phyloP scores from a whole-genome alignment of 2,113 vertebrate species.

The Nothocercus nigrocapillus region DNA sequence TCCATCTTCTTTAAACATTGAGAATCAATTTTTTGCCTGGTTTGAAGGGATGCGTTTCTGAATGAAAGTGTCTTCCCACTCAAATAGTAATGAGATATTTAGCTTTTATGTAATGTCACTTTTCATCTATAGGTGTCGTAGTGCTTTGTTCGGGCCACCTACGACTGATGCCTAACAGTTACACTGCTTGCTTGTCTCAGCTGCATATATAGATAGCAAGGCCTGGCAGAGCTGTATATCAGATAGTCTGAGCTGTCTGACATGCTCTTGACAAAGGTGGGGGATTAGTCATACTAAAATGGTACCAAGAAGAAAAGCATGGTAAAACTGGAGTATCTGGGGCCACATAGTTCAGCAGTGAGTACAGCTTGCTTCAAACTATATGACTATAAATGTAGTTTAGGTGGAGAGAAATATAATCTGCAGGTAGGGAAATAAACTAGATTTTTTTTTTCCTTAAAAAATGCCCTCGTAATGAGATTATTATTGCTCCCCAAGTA shows the following conservation, averaged over 20 bases:
- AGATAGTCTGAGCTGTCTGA: not conserved
- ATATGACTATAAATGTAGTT: accelerated
- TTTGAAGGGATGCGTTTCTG: not conserved
- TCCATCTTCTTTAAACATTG: not conserved
- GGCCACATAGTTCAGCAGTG: not conserved
- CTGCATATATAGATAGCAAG: not conserved
- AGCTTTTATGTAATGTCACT: not conserved
- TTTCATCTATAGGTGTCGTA: not conserved
- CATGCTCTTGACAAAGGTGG: not conserved
- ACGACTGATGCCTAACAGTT: not conserved
- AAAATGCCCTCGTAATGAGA: not conserved
- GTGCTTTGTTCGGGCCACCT: not conserved
- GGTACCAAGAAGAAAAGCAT: not conserved
- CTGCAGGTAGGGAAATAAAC: not conserved
- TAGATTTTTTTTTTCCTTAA: not conserved
- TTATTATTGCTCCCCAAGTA: not conserved
- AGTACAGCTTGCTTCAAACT: not conserved
- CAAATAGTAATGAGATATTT: not conserved
- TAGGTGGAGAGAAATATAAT: not conserved
- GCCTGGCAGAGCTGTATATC: not conserved
- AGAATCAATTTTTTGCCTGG: not conserved
- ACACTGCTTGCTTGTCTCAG: not conserved
- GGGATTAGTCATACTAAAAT: not conserved
- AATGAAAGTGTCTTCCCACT: constrained; percentile 9
- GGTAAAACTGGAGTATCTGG: not conserved